These are phyloP conservation scores for Poeciliopsis turrubarensis DNA, from an alignment of 2,113 vertebrate species.

Conservation along the genomic window DNA sequence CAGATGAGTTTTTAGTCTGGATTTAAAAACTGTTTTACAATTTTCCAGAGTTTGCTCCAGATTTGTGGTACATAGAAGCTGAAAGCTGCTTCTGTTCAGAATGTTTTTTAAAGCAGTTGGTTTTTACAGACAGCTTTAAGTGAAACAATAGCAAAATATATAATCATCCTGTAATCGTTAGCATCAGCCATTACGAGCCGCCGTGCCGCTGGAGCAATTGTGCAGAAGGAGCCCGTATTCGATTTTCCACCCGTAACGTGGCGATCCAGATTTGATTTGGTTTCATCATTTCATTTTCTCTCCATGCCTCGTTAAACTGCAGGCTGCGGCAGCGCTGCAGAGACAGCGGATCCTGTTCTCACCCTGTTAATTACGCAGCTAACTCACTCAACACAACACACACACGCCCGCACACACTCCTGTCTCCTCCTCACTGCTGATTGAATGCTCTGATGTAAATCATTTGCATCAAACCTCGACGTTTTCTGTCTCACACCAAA, in stretches of 20 bases:
- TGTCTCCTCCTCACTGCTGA: constrained; percentile 22
- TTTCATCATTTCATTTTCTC: constrained; percentile 58
- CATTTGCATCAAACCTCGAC: constrained; percentile 39
- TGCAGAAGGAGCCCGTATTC: constrained; percentile 41
- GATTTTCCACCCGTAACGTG: constrained; percentile 43
- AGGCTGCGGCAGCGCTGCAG: constrained; percentile 24
- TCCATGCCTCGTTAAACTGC: constrained; percentile 57
- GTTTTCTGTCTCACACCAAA: constrained; percentile 8
- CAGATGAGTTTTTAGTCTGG: too few species aligned
- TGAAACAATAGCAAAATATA: background rate
- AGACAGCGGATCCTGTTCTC: constrained; percentile 28
- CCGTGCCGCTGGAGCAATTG: constrained; percentile 47
- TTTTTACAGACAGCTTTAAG: background rate
- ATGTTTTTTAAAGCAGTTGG: background rate
- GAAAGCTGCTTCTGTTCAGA: background rate
- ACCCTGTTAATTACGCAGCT: constrained; percentile 47
- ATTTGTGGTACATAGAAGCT: too few species aligned
- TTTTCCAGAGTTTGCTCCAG: too few species aligned
- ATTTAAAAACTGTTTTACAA: too few species aligned
- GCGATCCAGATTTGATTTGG: constrained; percentile 57
- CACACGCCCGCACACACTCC: background rate
- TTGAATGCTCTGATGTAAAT: constrained; percentile 29
- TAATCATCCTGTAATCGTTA: constrained; percentile 7
- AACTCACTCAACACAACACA: background rate
- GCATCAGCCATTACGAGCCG: constrained; percentile 22